Evolutionary conservation across 2,797 vertebrate genomes (phyloP).

Genomic region (Natrix natrix): DNA sequence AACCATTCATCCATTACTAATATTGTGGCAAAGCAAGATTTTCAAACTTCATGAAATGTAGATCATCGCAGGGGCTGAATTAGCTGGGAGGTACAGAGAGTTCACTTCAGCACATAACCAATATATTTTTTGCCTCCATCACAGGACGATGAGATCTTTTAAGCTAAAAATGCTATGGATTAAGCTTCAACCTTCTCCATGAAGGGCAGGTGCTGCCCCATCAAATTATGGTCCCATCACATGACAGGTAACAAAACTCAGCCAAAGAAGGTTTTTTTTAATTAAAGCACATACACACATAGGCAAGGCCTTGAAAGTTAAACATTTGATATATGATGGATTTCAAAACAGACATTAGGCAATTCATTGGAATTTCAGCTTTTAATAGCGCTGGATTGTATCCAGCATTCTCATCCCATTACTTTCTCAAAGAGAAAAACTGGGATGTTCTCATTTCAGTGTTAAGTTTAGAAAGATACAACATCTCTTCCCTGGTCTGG

Average conservation of each 20-base stretch:
- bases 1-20: slow-evolving; percentile 52
- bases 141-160: background rate
- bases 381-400: background rate
- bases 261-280: background rate
- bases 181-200: background rate
- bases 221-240: background rate
- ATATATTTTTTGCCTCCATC: background rate
- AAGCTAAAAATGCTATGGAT: background rate
- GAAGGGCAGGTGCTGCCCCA: background rate
- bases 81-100: background rate
- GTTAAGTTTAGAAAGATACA: background rate
- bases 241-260: background rate
- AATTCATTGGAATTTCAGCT: background rate
- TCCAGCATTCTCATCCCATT: background rate
- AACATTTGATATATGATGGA: background rate
- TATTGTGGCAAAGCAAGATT: slow-evolving; percentile 35
- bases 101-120: background rate
- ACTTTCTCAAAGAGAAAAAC: background rate
- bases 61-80: background rate
- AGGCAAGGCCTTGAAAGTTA: background rate
- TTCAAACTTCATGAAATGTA: slow-evolving; percentile 31
- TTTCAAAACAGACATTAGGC: background rate
- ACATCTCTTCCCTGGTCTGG: background rate
- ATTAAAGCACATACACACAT: background rate
- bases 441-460: background rate